Base-by-base conservation (phyloP, 2,113 vertebrate genomes). In the Brachyistius frenatus region DNA sequence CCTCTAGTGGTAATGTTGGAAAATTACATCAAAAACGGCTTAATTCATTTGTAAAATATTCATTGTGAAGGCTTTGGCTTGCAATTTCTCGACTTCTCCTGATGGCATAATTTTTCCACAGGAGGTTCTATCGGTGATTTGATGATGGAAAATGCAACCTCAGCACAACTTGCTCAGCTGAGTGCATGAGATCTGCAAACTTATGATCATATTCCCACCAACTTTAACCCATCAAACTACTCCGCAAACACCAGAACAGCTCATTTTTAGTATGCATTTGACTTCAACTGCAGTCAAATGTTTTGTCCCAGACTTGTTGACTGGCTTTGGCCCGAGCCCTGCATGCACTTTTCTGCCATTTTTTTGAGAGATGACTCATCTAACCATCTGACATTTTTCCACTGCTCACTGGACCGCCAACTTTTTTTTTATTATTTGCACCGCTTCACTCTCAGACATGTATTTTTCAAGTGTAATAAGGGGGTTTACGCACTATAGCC, bases 401-500 rank as follows among this genome's bases (percentile, higher is more conserved):
- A 32, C 39, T 49, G 31, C 67, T 62, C 41, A 39, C 15, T 3
- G 36, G 61, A 74, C 55, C 36, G 14, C 53, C 15, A 14, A n/a
- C 14, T 78, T 23, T 23, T 23, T 23, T 23, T 36, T 39, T 56
- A 15, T 47, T 75, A 39, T 61, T 2, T n/a, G 57, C 76, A 60
- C 16, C 68, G 31, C 46, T 73, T 65, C 61, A 30, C 65, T 23
- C 9, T 1, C 67, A 66, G 62, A 1, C 47, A 2, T 76, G 68
- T 62, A 39, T 61, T 75, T 69, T 74, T 66, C 8, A 63, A 54
- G 60, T 69, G 67, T 73, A 67, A 76, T 84, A 61, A 61, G 66
- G 7, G 41, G 60, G 35, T 57, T 73, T 35, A 47, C 2, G 36
- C 50, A 14, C 69, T 2, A 7, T 1, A 47, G 73, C 41, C 46